These are phyloP conservation scores for Chelon auratus DNA, from an alignment of 2,797 vertebrate species.

Conservation along the genomic window DNA sequence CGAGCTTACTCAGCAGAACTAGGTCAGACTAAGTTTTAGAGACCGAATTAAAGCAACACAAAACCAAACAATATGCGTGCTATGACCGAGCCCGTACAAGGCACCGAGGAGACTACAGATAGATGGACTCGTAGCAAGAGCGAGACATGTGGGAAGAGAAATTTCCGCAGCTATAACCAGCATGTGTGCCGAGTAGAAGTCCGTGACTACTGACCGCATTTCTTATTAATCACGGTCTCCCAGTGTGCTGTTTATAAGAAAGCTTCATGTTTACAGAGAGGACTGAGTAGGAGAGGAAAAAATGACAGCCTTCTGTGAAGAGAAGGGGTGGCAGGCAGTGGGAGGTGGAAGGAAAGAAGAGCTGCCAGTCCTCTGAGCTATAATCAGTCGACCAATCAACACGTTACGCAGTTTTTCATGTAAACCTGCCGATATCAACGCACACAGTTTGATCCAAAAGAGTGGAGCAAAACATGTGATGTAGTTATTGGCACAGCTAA, in stretches of 20 bases:
- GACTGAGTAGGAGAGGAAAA: slow-evolving; percentile 33
- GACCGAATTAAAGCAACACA: slow-evolving; percentile 65
- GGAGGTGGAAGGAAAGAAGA: slow-evolving; percentile 28
- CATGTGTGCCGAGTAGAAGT: slow-evolving; percentile 21
- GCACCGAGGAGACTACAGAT: not conserved
- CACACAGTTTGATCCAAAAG: not conserved
- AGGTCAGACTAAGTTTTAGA: slow-evolving; percentile 69
- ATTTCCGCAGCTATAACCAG: slow-evolving; percentile 15
- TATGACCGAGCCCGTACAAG: slow-evolving; percentile 2
- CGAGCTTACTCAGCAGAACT: slow-evolving; percentile 74
- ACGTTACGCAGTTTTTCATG: slow-evolving; percentile 28
- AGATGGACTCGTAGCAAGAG: slow-evolving; percentile 19
- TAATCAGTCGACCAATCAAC: slow-evolving; percentile 52
- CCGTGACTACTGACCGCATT: slow-evolving; percentile 17
- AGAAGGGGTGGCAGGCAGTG: slow-evolving; percentile 16
- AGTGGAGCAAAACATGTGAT: not conserved
- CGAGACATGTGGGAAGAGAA: slow-evolving; percentile 21
- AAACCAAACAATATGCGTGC: slow-evolving; percentile 55
- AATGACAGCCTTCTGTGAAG: slow-evolving; percentile 38
- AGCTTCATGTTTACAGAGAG: slow-evolving; percentile 7
- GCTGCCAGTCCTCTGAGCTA: slow-evolving; percentile 8
- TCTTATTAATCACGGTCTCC: slow-evolving; percentile 34
- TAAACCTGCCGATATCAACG: slow-evolving; percentile 3
- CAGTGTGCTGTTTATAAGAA: slow-evolving; percentile 1
- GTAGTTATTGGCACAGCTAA: too few species aligned